These are phyloP conservation scores for Pipistrellus nathusii DNA, from an alignment of 2,797 vertebrate species.

Conservation along the genomic window DNA sequence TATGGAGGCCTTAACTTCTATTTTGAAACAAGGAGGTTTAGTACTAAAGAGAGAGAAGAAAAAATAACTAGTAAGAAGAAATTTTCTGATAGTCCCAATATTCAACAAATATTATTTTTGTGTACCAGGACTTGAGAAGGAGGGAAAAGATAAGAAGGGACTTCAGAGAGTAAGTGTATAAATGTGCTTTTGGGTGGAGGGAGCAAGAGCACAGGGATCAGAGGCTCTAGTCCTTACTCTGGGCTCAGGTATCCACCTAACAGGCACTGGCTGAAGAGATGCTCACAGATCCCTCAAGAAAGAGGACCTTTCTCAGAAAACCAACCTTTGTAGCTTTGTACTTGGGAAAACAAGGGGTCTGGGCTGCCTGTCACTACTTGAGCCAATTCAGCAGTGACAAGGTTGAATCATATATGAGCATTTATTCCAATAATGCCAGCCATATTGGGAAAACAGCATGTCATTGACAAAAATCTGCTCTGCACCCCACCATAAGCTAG, in stretches of 20 bases:
- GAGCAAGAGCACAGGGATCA: neutral
- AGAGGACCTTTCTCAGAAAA: slow-evolving; percentile 3
- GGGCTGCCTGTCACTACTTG: too few species aligned
- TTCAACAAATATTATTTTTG: neutral
- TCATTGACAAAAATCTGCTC: too few species aligned
- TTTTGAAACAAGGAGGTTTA: neutral
- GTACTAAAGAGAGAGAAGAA: neutral
- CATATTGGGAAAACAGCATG: too few species aligned
- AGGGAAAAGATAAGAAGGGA: neutral
- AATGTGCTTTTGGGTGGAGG: neutral
- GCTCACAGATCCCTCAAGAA: neutral
- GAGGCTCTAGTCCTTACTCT: neutral
- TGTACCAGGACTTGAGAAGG: neutral
- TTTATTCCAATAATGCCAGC: too few species aligned
- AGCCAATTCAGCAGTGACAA: too few species aligned
- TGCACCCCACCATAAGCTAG: too few species aligned
- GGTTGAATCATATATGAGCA: too few species aligned
- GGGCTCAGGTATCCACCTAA: neutral
- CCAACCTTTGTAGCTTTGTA: neutral
- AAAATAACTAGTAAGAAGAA: neutral
- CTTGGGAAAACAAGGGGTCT: too few species aligned
- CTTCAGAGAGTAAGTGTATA: neutral
- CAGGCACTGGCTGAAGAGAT: neutral
- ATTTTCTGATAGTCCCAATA: neutral
- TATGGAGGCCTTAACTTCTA: neutral